Percentiles rank a stretch among this genome's conserved stretches.
Evolutionary conservation across 1,140 invertebrate species (phyloP).

Genomic region (Gerris buenoi): DNA sequence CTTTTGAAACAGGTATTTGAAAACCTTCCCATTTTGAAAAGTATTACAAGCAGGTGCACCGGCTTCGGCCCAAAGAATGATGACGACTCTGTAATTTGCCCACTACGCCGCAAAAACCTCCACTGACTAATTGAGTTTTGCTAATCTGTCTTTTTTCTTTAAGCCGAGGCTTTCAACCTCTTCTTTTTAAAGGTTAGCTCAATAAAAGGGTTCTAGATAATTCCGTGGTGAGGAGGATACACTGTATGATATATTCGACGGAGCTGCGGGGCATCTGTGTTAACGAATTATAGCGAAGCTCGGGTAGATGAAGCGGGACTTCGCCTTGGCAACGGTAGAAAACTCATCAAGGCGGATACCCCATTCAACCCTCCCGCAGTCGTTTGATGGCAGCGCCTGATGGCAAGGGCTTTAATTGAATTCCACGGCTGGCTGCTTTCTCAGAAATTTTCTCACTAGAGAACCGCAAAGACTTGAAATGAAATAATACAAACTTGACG

Average conservation of each 20-base stretch:
- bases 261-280: not conserved
- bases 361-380: not conserved
- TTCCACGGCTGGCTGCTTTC: not conserved
- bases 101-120: too few species aligned
- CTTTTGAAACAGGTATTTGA: too few species aligned
- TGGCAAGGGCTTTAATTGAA: not conserved
- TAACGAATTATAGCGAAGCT: not conserved
- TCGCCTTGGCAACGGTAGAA: not conserved
- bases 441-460: not conserved
- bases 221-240: not conserved
- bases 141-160: too few species aligned
- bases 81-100: too few species aligned
- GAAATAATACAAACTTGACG: too few species aligned
- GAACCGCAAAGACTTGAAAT: too few species aligned
- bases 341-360: not conserved
- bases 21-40: too few species aligned
- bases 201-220: not conserved
- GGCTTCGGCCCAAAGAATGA: too few species aligned
- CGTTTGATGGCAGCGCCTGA: not conserved
- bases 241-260: not conserved
- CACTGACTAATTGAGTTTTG: not conserved
- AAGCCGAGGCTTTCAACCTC: too few species aligned
- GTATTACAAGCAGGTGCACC: too few species aligned
- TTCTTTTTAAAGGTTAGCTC: not conserved
- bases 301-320: not conserved